These are phyloP conservation scores for Ammodytes dubius DNA, from an alignment of 2,113 vertebrate species.

Conservation along the genomic window DNA sequence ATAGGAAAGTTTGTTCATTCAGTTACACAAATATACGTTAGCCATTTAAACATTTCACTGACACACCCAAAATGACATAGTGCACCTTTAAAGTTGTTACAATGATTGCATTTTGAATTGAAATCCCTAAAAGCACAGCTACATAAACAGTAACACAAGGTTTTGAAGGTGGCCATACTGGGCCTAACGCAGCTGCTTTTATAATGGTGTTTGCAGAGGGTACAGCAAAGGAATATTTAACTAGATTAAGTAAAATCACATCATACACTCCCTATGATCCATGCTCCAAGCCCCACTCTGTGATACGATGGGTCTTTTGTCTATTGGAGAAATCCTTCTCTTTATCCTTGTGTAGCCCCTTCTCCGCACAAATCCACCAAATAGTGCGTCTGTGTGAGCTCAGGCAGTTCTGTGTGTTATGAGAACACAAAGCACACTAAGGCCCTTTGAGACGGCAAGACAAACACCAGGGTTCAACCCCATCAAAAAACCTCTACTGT, in stretches of 20 bases:
- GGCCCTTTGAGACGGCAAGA: constrained; percentile 79
- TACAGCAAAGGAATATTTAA: constrained; percentile 54
- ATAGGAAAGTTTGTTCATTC: too few species aligned
- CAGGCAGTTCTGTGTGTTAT: constrained; percentile 73
- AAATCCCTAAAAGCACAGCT: constrained; percentile 34
- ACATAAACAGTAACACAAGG: constrained; percentile 3
- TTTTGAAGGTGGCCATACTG: constrained; percentile 5
- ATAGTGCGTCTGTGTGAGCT: constrained; percentile 52
- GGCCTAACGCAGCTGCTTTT: constrained; percentile 44
- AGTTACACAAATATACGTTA: too few species aligned
- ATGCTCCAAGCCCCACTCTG: constrained; percentile 43
- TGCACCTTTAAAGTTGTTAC: neutral
- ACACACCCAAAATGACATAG: too few species aligned
- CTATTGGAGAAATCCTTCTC: constrained; percentile 59
- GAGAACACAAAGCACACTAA: constrained; percentile 77
- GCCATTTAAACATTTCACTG: too few species aligned
- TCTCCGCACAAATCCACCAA: constrained; percentile 63
- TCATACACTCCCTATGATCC: constrained; percentile 56
- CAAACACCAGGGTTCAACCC: constrained; percentile 80
- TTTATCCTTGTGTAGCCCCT: constrained; percentile 52
- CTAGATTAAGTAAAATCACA: constrained; percentile 57
- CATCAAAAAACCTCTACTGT: constrained; percentile 81
- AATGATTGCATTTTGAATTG: neutral
- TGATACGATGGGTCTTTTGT: constrained; percentile 43
- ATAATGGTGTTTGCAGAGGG: constrained; percentile 49